Percentiles rank a stretch among this genome's conserved stretches.
phyloP scores from a whole-genome alignment of 2,797 vertebrate genomes.

The Lepus townsendii region DNA sequence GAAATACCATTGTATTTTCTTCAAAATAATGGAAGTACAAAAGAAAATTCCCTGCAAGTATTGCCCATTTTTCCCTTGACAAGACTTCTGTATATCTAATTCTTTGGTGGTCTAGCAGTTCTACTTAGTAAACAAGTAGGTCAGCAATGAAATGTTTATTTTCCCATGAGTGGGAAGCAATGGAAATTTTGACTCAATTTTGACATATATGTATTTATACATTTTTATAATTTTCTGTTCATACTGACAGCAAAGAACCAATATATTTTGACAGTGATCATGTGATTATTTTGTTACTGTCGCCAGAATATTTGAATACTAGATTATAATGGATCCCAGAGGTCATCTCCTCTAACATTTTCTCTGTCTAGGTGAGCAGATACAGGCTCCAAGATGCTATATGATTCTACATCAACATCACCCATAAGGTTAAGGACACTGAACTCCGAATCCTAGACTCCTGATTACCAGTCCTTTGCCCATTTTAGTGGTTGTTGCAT shows the following conservation, averaged over 20 bases:
- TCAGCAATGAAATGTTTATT: conserved; percentile 41
- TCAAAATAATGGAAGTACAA: conserved; percentile 22
- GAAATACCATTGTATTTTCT: neutral
- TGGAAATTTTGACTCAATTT: conserved; percentile 24
- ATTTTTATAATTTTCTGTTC: neutral
- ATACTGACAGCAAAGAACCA: neutral
- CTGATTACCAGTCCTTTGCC: neutral
- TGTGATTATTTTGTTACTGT: neutral
- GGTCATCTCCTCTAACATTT: neutral
- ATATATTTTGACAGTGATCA: neutral
- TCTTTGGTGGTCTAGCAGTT: neutral
- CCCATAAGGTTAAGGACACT: neutral
- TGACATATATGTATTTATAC: neutral
- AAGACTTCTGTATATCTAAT: neutral
- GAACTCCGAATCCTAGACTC: neutral
- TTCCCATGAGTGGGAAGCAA: conserved; percentile 15
- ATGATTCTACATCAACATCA: neutral
- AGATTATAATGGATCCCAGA: neutral
- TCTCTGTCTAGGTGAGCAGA: neutral
- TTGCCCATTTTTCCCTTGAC: neutral
- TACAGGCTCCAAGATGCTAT: neutral
- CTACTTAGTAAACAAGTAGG: too few species aligned
- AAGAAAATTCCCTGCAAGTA: neutral
- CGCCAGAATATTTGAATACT: neutral
- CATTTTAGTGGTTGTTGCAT: neutral